Evolutionary conservation across 2,888 invertebrate species (phyloP).

Genomic region (Eurytoma adleriae): DNA sequence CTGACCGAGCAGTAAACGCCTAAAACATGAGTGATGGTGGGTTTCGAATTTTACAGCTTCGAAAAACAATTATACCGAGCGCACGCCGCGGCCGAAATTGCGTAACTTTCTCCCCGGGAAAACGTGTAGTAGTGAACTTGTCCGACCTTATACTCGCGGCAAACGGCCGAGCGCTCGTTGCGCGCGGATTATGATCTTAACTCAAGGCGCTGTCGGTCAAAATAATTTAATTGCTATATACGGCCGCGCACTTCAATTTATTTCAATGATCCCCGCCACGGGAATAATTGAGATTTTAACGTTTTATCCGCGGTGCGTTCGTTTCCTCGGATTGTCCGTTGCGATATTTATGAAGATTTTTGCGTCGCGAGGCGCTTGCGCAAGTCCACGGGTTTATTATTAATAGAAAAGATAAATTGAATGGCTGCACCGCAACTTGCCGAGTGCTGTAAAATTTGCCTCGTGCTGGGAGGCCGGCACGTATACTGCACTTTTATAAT

Average conservation of each 20-base stretch:
- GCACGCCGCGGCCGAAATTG: not conserved
- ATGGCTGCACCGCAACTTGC: no score
- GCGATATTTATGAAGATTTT: no score
- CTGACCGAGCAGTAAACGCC: not conserved
- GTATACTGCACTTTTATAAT: no score
- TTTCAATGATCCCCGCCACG: not conserved
- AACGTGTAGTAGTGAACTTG: conserved; percentile 19
- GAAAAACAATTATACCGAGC: conserved; percentile 14
- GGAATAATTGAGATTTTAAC: conserved; percentile 1
- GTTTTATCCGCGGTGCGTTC: not conserved
- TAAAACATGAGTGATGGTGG: not conserved
- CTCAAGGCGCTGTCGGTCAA: conserved; percentile 17
- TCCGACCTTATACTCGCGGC: not conserved
- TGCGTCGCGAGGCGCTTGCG: no score
- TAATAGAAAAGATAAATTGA: no score
- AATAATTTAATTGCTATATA: conserved; percentile 37
- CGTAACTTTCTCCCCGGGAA: conserved; percentile 3
- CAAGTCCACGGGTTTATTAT: no score
- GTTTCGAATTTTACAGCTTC: conserved; percentile 26
- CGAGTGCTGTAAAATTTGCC: no score
- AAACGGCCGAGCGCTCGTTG: not conserved
- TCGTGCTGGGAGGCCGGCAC: no score
- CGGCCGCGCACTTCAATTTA: not conserved
- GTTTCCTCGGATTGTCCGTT: not conserved
- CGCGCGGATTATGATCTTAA: conserved; percentile 23